A percentile compares a stretch with the other conserved stretches of the same genome.
These are phyloP conservation scores for Phalacrocorax brasilianus DNA, from an alignment of 2,113 vertebrate genomes.

Conservation along the genomic window DNA sequence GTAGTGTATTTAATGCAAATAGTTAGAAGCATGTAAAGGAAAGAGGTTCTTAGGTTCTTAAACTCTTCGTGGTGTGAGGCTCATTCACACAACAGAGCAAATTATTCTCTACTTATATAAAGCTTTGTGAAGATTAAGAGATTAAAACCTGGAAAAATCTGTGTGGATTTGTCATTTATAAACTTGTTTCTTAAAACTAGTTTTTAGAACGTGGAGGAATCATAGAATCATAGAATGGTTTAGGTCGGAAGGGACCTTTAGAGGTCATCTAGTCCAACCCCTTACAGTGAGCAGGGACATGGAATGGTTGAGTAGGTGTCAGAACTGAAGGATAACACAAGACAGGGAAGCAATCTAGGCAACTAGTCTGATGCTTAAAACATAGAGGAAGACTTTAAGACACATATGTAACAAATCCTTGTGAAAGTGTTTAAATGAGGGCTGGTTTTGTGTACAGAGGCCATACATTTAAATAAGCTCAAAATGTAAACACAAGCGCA, in stretches of 20 bases:
- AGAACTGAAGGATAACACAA: not conserved
- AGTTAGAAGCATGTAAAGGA: not conserved
- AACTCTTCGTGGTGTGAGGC: not conserved
- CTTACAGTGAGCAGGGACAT: no score
- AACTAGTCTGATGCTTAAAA: not conserved
- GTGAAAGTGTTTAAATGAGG: not conserved
- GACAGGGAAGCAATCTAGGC: not conserved
- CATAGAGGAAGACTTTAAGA: not conserved
- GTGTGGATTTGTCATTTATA: not conserved
- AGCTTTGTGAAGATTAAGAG: not conserved
- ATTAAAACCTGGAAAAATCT: not conserved
- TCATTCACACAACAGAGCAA: not conserved
- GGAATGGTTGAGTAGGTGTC: not conserved
- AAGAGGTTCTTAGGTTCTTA: not conserved
- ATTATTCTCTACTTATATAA: not conserved
- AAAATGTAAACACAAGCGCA: not conserved
- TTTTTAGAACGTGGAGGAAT: not conserved
- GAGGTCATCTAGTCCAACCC: no score
- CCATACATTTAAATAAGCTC: not conserved
- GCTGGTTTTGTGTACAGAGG: not conserved
- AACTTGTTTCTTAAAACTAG: not conserved
- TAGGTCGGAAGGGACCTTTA: no score
- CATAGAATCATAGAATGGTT: no score
- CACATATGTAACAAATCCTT: not conserved
- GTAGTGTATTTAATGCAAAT: not conserved